A percentile compares a stretch with the other conserved stretches of the same genome.
Evolutionary conservation across 1,140 invertebrate species (phyloP).

Genomic region (Cylas formicarius): DNA sequence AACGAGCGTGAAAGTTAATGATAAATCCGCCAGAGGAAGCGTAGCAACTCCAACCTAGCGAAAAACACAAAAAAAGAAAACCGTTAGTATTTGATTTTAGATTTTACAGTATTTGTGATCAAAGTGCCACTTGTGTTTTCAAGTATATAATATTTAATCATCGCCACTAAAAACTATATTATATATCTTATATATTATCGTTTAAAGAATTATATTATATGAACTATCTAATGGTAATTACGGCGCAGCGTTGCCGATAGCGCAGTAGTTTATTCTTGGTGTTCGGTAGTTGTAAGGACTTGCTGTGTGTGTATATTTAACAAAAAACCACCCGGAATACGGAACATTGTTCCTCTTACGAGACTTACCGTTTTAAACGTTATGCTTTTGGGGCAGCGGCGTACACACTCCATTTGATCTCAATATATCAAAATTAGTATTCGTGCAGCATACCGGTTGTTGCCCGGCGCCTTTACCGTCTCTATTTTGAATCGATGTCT

Average conservation of each 20-base stretch:
- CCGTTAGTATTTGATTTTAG: conserved; percentile 37
- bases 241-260: conserved; percentile 28
- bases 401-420: not conserved
- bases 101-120: conserved; percentile 43
- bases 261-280: conserved; percentile 35
- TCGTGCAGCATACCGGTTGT: no score
- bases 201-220: conserved; percentile 37
- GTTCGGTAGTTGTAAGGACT: conserved; percentile 37
- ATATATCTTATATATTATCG: conserved; percentile 37
- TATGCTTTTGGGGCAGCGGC: conserved; percentile 4
- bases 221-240: conserved; percentile 23
- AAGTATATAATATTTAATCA: conserved; percentile 40
- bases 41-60: not conserved
- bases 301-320: conserved; percentile 5
- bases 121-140: conserved; percentile 42
- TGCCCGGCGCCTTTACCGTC: no score
- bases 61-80: conserved; percentile 13
- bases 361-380: conserved; percentile 1
- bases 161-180: conserved; percentile 39
- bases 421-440: not conserved
- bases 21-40: conserved; percentile 9
- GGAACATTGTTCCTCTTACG: not conserved
- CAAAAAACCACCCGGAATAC: not conserved
- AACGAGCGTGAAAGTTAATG: conserved; percentile 6
- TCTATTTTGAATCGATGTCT: no score